Evolutionary conservation across 1,140 invertebrate genomes (phyloP), one percentile per base, ranked within the genome.

Genomic region (Papilio aristodemus): DNA sequence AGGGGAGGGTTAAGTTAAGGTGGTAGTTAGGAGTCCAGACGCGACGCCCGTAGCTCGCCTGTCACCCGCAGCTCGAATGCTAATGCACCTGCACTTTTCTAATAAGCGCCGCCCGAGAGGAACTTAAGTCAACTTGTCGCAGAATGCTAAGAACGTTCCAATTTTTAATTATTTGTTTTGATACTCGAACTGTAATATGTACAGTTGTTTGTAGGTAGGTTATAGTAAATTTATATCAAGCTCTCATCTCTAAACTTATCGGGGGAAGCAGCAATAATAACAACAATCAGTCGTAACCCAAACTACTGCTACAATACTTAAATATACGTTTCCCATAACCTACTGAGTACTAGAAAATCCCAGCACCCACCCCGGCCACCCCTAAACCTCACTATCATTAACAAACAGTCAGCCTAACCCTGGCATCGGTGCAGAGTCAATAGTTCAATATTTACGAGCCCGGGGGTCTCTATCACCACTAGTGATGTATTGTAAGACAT

Each of bases 391-490:
- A 75, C 79, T 83, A 80, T 84, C 82, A 82, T 84, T 84, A 84
- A 82, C 79, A 77, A 77, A 77, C 77, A 80, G 76, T 67, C 74
- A 72, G 67, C 71, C 75, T 79, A 70, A 78, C 77, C 78, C 77
- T 32, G 63, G 63, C 63, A 67, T 67, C 60, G 60, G 73, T 73
- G 73, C 72, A 72, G 72, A 80, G 75, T 86, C 84, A 84, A 86
- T 86, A 86, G 82, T 84, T 84, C 84, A 83, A 86, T 86, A 86
- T 86, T 84, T 84, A 84, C 80, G 84, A 86, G 81, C 73, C 69
- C 73, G 50, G 71, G 74, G 78, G 76, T 78, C 74, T 72, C 70
- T 68, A 74, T 70, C 60, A 66, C 59, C 62, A 17, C 62, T 73
- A 81, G 79, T 75, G 77, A 73, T 71, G 77, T 68, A 19, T 38